Base-by-base conservation (phyloP, 2,888 invertebrate species). In the Cactoblastis cactorum region DNA sequence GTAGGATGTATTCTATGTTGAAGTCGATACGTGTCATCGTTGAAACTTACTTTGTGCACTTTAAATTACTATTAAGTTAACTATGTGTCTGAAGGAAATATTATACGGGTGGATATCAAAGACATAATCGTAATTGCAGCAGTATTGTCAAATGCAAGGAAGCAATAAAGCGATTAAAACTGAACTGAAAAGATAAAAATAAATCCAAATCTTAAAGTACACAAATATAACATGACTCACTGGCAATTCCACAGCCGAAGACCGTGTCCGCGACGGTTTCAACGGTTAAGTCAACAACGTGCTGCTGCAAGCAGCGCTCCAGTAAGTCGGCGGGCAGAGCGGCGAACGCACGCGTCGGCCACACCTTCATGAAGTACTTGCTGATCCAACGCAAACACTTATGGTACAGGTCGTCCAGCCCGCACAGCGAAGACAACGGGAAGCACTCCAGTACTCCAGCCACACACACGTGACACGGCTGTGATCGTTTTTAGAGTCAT, bases 311-410 rank as follows among this genome's bases (percentile, higher is more conserved):
- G 75, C 96, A 97, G 70, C 96, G 95, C 46, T 95, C 95, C 58
- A 95, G 90, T 3, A 97, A 90, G 69, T 97, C 96, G 32, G 94
- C 92, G 0, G 97, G 95, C 52, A 98, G 81, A 39, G 94, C 93
- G 0, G 97, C 95, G 81, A 98, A 98, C 2, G 95, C 93, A 67
- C 97, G 94, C 1, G 96, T 96, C 0, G 97, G 95, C 98, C 98
- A 98, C 45, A 98, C 95, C 67, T 95, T 92, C 5, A 72, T 63
- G 78, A 97, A 97, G 77, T 98, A 92, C 57, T 94, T 94, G 18
- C 95, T 95, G 38, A 96, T 94, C 98, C 98, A 98, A 57, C 93
- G 92, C 46, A 97, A 86, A 71, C 96, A 96, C 77, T 95, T 96
- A 57, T 95, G 92, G 76, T 96, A 95, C 17, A 98, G 89, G 71